Conservation (phyloP, 2,888 invertebrate species). For the Cheilosia variabilis region DNA sequence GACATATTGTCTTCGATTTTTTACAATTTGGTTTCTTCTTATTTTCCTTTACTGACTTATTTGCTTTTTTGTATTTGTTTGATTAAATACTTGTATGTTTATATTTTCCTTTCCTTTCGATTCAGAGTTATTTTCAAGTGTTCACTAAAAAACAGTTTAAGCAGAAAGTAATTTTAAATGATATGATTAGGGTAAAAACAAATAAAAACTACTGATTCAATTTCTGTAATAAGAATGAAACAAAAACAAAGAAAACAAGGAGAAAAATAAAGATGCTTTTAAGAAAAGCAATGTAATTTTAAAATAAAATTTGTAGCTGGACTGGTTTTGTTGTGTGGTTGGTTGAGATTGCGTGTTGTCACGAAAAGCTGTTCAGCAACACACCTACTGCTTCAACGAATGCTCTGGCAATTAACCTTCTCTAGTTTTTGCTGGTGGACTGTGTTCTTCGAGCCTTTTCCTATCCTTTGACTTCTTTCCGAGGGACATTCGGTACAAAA, state of each 20-base stretch:
- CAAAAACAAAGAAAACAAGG: conserved; percentile 21
- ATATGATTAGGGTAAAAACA: conserved; percentile 52
- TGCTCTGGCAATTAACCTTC: too few species aligned
- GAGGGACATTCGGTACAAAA: too few species aligned
- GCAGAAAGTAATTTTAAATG: conserved; percentile 53
- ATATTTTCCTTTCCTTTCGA: conserved; percentile 26
- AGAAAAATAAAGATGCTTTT: conserved; percentile 68
- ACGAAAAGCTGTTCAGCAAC: too few species aligned
- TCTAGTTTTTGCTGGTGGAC: too few species aligned
- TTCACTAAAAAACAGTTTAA: conserved; percentile 47
- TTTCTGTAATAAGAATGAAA: conserved; percentile 64
- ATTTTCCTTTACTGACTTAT: conserved; percentile 3
- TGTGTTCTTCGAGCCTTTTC: too few species aligned
- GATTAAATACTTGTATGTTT: conserved; percentile 41
- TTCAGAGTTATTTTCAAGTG: conserved; percentile 35
- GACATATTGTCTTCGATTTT: conserved; percentile 67
- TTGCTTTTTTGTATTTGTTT: conserved; percentile 1
- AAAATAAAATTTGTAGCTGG: conserved; percentile 39
- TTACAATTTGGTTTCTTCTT: conserved; percentile 13
- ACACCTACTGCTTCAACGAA: too few species aligned
- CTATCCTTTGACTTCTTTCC: too few species aligned
- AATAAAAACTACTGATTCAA: conserved; percentile 57
- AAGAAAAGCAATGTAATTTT: conserved; percentile 67
- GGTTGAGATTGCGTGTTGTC: too few species aligned
- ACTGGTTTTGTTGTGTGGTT: too few species aligned